Conservation (phyloP, 2,797 vertebrate genomes). For the Oryzias sinensis region DNA sequence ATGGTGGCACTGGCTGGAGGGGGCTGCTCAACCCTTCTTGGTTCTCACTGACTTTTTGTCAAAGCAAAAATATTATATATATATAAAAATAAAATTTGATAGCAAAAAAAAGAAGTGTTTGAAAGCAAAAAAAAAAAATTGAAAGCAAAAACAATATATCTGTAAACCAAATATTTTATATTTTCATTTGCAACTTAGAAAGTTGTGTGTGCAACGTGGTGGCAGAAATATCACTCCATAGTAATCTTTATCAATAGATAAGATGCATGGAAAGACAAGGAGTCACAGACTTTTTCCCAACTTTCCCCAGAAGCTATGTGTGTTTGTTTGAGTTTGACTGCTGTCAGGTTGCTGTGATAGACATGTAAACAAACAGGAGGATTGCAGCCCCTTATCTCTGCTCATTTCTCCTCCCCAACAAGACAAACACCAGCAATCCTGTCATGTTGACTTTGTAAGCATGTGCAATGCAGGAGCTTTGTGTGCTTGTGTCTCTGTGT, state of each 20-base stretch:
- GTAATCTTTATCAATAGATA: background rate
- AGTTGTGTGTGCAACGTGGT: no score
- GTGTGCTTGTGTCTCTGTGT: constrained; percentile 6
- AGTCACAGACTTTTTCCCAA: constrained; percentile 3
- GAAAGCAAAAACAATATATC: no score
- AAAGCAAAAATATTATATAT: no score
- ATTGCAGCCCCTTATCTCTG: constrained; percentile 59
- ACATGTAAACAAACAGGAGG: constrained; percentile 61
- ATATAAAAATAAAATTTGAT: no score
- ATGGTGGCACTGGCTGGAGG: no score
- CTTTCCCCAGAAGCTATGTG: constrained; percentile 48
- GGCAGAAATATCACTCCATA: no score
- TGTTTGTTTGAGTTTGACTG: constrained; percentile 56
- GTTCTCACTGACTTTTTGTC: no score
- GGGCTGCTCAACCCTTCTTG: no score
- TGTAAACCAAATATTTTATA: no score
- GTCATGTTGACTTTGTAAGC: constrained; percentile 45
- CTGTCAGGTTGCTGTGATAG: constrained; percentile 56
- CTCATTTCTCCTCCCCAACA: constrained; percentile 58
- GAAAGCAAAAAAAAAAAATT: no score
- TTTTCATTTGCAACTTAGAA: no score
- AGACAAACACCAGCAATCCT: constrained; percentile 59
- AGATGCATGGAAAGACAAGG: background rate
- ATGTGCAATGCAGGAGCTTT: constrained; percentile 2
- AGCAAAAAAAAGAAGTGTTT: no score